A percentile compares a stretch with the other conserved stretches of the same genome.
Evolutionary conservation across 2,888 invertebrate species (phyloP).

Genomic region (Xestia rhomboidea): DNA sequence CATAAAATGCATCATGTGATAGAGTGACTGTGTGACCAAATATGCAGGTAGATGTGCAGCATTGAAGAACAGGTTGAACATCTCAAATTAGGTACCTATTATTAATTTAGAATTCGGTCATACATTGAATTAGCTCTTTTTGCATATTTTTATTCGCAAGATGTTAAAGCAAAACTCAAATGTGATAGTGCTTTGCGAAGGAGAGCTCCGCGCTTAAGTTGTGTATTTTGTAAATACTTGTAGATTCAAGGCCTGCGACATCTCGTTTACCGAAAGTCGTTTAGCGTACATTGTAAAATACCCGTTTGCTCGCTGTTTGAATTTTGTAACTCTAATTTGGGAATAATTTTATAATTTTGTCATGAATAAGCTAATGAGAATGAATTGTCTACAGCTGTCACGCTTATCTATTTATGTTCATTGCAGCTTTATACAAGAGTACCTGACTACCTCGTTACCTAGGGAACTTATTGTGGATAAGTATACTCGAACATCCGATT

Average conservation of each 20-base stretch:
- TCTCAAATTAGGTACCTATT: slow-evolving; percentile 22
- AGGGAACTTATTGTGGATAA: slow-evolving; percentile 11
- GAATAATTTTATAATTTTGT: slow-evolving; percentile 72
- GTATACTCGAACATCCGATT: slow-evolving; percentile 27
- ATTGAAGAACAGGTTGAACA: slow-evolving; percentile 29
- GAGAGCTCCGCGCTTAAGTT: slow-evolving; percentile 73
- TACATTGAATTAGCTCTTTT: slow-evolving; percentile 42
- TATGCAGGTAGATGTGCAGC: slow-evolving; percentile 39
- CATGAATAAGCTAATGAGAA: slow-evolving; percentile 70
- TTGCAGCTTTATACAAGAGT: slow-evolving; percentile 41
- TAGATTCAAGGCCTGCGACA: slow-evolving; percentile 86
- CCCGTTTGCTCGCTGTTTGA: slow-evolving; percentile 74
- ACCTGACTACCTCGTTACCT: slow-evolving; percentile 5
- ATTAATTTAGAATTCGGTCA: slow-evolving; percentile 16
- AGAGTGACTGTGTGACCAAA: slow-evolving; percentile 21
- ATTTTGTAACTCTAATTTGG: slow-evolving; percentile 73
- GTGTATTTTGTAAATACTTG: slow-evolving; percentile 80
- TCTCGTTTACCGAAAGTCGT: slow-evolving; percentile 85
- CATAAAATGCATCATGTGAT: slow-evolving; percentile 44
- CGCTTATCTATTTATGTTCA: slow-evolving; percentile 58
- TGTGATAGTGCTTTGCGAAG: slow-evolving; percentile 72
- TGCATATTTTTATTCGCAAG: slow-evolving; percentile 40
- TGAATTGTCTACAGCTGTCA: slow-evolving; percentile 63
- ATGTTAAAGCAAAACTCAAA: slow-evolving; percentile 76
- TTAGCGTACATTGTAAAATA: slow-evolving; percentile 84